A percentile compares a stretch with the other conserved stretches of the same genome.
Evolutionary conservation across 2,113 vertebrate genomes (phyloP).

Genomic region (Phycodurus eques): DNA sequence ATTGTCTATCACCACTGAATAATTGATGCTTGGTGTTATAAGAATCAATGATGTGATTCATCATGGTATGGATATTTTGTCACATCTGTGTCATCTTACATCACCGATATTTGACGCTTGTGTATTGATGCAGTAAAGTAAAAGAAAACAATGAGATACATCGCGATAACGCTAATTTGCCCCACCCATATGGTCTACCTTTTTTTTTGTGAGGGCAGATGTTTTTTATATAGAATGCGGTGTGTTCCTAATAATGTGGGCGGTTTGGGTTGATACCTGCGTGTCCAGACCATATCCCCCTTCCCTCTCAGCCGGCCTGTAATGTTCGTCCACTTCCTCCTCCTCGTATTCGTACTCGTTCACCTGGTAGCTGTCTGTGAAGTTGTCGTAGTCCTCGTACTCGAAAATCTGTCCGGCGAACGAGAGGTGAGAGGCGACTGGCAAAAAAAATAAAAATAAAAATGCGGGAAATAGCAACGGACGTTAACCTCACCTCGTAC

Average conservation of each 20-base stretch:
- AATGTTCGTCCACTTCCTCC: slow-evolving; percentile 67
- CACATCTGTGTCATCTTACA: not conserved
- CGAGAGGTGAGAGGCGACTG: no score
- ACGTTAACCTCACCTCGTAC: slow-evolving; percentile 69
- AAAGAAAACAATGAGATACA: not conserved
- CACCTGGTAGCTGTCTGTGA: slow-evolving; percentile 47
- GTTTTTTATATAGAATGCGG: not conserved
- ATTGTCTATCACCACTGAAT: no score
- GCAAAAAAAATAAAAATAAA: not conserved
- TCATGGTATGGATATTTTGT: not conserved
- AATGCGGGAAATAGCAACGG: not conserved
- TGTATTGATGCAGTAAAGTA: not conserved
- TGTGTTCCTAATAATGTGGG: not conserved
- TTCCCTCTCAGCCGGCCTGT: slow-evolving; percentile 70
- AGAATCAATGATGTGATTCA: no score
- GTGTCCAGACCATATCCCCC: slow-evolving; percentile 49
- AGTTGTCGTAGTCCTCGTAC: slow-evolving; percentile 71
- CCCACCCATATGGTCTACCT: not conserved
- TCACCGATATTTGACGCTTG: not conserved
- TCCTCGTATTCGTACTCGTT: slow-evolving; percentile 72
- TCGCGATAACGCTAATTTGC: not conserved
- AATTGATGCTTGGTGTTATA: no score
- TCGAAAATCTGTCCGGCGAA: slow-evolving; percentile 61
- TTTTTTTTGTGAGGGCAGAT: no score
- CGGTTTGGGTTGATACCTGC: slow-evolving; percentile 42